Conservation (phyloP, 2,113 vertebrate genomes). For the Notothenia coriiceps region DNA sequence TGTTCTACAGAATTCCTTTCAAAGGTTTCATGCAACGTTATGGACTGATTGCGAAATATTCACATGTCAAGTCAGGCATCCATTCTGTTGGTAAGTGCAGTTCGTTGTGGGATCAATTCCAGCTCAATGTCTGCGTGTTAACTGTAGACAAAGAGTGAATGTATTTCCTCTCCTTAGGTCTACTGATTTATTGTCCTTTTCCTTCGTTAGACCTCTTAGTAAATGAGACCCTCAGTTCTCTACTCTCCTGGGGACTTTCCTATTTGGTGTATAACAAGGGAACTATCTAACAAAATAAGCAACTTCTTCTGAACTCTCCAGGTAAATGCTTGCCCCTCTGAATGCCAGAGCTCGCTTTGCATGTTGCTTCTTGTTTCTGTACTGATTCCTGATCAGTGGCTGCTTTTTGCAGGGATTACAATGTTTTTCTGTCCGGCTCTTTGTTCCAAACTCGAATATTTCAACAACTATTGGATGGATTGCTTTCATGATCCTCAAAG, state of each 20-base stretch:
- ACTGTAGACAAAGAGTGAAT: conserved; percentile 36
- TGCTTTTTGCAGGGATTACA: not conserved
- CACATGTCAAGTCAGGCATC: conserved; percentile 27
- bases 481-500: not conserved
- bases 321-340: conserved; percentile 78
- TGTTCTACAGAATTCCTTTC: conserved; percentile 87
- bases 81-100: conserved; percentile 72
- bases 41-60: conserved; percentile 78
- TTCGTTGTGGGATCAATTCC: not conserved
- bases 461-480: not conserved
- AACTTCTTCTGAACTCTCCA: conserved; percentile 62
- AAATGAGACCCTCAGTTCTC: conserved; percentile 44
- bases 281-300: conserved; percentile 53
- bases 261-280: conserved; percentile 46
- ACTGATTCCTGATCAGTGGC: not conserved
- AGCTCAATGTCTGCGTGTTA: conserved; percentile 12
- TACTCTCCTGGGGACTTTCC: conserved; percentile 55
- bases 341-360: conserved; percentile 39
- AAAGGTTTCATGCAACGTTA: conserved; percentile 90
- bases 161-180: conserved; percentile 62
- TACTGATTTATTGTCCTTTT: conserved; percentile 49
- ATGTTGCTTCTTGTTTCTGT: conserved; percentile 13
- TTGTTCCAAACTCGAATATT: not conserved
- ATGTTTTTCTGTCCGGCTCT: not conserved
- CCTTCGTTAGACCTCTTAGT: conserved; percentile 42